These are phyloP conservation scores for Hemicentrotus pulcherrimus DNA, from an alignment of 35 echinoderm and acorn worm species.

Conservation along the genomic window DNA sequence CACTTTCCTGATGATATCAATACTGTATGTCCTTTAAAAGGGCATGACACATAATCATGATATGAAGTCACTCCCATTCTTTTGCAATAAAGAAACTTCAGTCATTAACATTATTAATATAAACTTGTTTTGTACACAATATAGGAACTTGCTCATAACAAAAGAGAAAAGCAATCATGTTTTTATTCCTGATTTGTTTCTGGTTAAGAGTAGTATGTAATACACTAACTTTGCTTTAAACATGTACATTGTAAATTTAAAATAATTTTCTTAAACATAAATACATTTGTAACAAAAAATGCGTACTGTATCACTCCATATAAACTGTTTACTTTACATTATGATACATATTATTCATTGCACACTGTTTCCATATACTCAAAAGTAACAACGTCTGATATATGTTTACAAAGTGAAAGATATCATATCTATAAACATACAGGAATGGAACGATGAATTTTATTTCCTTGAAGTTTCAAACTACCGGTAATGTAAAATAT, in stretches of 20 bases:
- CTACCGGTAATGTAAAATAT: too few relatives aligned
- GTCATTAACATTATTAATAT: too few relatives aligned
- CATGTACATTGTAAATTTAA: neutral
- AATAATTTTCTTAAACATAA: neutral
- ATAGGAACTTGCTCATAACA: too few relatives aligned
- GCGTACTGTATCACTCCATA: neutral
- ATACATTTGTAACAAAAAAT: neutral
- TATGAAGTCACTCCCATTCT: too few relatives aligned
- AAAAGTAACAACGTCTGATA: neutral
- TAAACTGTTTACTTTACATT: neutral
- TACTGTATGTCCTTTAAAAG: too few relatives aligned
- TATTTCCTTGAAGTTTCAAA: neutral
- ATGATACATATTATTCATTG: neutral
- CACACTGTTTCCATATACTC: neutral
- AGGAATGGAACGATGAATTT: neutral
- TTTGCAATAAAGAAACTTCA: too few relatives aligned
- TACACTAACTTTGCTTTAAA: neutral
- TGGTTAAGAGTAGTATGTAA: too few relatives aligned
- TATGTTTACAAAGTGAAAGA: neutral
- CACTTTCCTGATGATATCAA: too few relatives aligned
- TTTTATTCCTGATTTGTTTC: neutral
- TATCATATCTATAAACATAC: neutral
- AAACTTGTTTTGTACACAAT: too few relatives aligned
- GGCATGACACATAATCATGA: too few relatives aligned
- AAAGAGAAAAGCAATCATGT: neutral